Percentiles rank a stretch among this genome's conserved stretches.
These are phyloP conservation scores for Fragum sueziense DNA, from an alignment of 2,888 invertebrate genomes.

Conservation along the genomic window DNA sequence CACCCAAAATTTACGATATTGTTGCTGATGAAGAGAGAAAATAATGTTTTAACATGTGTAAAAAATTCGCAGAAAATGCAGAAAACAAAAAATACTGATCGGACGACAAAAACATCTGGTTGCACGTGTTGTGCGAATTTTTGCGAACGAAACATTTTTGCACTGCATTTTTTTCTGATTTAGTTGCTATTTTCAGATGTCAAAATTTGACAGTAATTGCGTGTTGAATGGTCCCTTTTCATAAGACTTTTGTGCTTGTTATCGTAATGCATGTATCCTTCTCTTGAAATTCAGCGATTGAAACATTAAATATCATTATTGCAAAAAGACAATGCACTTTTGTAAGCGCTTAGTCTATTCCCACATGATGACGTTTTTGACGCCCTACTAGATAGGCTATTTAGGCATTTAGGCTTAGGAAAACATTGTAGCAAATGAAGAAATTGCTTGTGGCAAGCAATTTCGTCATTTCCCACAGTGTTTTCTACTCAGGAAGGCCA, in stretches of 20 bases:
- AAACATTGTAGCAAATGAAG: background rate
- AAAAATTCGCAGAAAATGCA: background rate
- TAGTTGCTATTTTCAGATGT: background rate
- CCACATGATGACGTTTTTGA: background rate
- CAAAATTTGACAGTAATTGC: slow-evolving; percentile 4
- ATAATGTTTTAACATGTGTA: background rate
- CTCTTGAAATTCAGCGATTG: background rate
- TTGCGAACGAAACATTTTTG: background rate
- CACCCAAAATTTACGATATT: too few relatives aligned
- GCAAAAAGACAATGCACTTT: background rate
- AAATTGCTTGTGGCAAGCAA: background rate
- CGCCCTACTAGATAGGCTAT: background rate
- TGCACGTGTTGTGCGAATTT: slow-evolving; percentile 1
- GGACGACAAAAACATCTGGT: background rate
- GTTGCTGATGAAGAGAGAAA: background rate
- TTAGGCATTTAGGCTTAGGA: too few relatives aligned
- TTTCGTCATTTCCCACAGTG: background rate
- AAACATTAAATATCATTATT: background rate
- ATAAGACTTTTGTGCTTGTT: background rate
- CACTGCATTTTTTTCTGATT: background rate
- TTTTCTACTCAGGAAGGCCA: background rate
- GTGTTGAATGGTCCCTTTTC: background rate
- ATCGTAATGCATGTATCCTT: background rate
- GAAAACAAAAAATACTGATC: background rate
- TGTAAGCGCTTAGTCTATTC: background rate